Evolutionary conservation across 2,797 vertebrate species (phyloP), one percentile per base, ranked within the genome.

Genomic region (Valencia hispanica): DNA sequence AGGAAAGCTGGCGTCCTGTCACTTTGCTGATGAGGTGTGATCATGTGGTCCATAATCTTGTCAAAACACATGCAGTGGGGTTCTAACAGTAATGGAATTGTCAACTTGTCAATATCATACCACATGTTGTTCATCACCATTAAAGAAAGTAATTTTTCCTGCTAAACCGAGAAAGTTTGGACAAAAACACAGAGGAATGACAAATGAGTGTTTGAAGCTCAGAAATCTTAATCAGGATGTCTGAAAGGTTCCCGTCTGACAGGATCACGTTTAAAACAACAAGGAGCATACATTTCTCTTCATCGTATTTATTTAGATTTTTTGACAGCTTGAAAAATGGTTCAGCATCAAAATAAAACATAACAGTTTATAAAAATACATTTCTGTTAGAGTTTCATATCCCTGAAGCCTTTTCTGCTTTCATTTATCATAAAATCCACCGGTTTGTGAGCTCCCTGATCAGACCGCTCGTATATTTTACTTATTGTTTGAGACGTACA

Each of bases 301-400:
- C 6, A 25, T 68, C 70, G 79, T 81, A 82, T 88, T 92, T 91
- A 75, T 86, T 89, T 81, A 84, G 84, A 83, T 91, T 90, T 88
- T 83, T 66, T 89, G 88, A 91, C 93, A 91, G 89, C 79, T 90
- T 89, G 91, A 86, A 84, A 89, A 90, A 91, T 87, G 83, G 81
- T 90, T 91, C 82, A 73, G 82, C 30, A 70, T 8, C 9, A 45
- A 59, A 86, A 85, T 84, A 90, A 89, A 88, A 92, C 81, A 91
- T 84, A 86, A 76, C 12, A 74, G 81, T 90, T 91, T 87, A 91
- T 86, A 90, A 89, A 92, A 92, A 93, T 81, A 87, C 86, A 91
- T 86, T 77, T 79, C 87, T 90, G 89, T 89, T 88, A 88, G 76
- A 85, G 75, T 83, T 70, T 78, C 84, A 90, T 92, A 93, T 93